Evolutionary conservation across 35 echinoderm and acorn worm species (phyloP).

Genomic region (Hemicentrotus pulcherrimus): DNA sequence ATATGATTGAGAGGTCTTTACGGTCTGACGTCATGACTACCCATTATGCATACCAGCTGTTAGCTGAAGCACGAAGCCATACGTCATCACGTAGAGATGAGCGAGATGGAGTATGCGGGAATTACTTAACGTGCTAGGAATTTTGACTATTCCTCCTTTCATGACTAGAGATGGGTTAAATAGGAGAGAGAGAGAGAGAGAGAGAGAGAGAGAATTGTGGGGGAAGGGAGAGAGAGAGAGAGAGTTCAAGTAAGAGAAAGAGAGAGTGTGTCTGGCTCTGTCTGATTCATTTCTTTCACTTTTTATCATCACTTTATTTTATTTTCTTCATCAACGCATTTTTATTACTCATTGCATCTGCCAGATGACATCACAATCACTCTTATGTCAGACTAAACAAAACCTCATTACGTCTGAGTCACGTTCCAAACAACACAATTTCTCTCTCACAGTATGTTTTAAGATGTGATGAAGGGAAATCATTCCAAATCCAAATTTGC

Average conservation of each 20-base stretch:
- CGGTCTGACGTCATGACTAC: neutral
- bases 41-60: constrained; percentile 36
- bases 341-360: neutral
- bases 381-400: neutral
- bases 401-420: neutral
- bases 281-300: neutral
- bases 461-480: neutral
- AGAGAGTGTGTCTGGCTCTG: neutral
- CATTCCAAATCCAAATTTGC: neutral
- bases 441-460: neutral
- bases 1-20: neutral
- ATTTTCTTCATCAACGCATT: neutral
- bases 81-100: constrained; percentile 6
- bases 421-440: neutral
- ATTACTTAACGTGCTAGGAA: constrained; percentile 22
- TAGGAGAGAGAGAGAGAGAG: neutral
- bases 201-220: too few species aligned
- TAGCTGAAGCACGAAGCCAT: constrained; percentile 37
- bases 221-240: neutral
- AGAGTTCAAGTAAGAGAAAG: neutral
- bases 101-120: neutral
- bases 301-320: neutral
- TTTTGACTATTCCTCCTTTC: constrained; percentile 21
- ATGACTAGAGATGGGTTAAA: constrained; percentile 22
- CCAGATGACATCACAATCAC: neutral